phyloP scores from a whole-genome alignment of 2,113 vertebrate species.

The Tor tambroides region DNA sequence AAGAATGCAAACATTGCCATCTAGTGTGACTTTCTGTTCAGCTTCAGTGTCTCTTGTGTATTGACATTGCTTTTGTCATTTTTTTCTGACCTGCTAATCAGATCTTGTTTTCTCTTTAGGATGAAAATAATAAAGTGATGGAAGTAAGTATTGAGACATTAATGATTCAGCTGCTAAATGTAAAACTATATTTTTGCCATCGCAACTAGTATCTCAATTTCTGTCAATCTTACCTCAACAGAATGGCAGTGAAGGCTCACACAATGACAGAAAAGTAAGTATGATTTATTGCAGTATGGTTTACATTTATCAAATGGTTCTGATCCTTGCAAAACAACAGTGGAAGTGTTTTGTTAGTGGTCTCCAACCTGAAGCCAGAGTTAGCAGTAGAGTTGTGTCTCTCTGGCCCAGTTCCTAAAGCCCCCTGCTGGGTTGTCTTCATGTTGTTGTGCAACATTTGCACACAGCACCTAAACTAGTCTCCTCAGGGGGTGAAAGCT shows the following conservation, averaged over 20 bases:
- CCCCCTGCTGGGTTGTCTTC: slow-evolving; percentile 28
- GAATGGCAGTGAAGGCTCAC: slow-evolving; percentile 78
- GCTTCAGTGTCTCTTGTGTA: neutral
- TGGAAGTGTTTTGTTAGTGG: neutral
- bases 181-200: neutral
- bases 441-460: slow-evolving; percentile 10
- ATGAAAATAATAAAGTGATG: slow-evolving; percentile 70
- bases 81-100: slow-evolving; percentile 7
- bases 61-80: too few relatives aligned
- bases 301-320: neutral
- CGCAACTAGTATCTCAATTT: neutral
- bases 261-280: slow-evolving; percentile 76
- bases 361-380: neutral
- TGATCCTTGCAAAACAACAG: neutral
- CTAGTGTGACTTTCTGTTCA: too few relatives aligned
- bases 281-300: neutral
- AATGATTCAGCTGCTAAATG: neutral
- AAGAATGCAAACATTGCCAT: too few relatives aligned
- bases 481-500: slow-evolving; percentile 21
- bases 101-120: slow-evolving; percentile 62
- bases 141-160: slow-evolving; percentile 67
- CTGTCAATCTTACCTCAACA: slow-evolving; percentile 65
- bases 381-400: neutral
- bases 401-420: slow-evolving; percentile 8
- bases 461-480: neutral